A percentile compares a stretch with the other conserved stretches of the same genome.
Evolutionary conservation across 2,113 vertebrate genomes (phyloP).

Genomic region (Ageneiosus marmoratus): DNA sequence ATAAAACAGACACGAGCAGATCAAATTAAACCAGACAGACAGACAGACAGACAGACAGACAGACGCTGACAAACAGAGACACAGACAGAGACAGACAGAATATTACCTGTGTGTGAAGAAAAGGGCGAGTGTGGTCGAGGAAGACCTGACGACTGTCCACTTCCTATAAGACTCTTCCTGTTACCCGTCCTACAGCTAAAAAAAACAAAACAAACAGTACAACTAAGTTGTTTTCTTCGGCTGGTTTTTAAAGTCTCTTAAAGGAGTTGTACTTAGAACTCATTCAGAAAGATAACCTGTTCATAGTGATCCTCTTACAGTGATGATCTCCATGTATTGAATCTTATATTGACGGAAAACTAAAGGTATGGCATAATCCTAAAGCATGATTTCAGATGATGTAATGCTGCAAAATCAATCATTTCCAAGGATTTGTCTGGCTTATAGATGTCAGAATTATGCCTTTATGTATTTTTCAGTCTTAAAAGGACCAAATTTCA

Average conservation of each 20-base stretch:
- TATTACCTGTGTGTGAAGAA: constrained; percentile 88
- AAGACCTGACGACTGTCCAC: constrained; percentile 86
- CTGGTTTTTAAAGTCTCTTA: background rate
- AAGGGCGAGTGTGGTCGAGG: constrained; percentile 93
- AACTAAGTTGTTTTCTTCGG: background rate
- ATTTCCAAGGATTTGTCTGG: no score
- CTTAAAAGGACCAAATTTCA: no score
- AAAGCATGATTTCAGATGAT: no score
- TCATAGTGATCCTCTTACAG: background rate
- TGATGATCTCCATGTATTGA: no score
- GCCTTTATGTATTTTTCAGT: no score
- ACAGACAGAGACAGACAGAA: background rate
- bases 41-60: background rate
- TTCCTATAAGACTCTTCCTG: constrained; percentile 94
- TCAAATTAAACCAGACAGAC: background rate
- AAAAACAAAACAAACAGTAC: constrained; percentile 53
- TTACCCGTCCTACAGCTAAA: constrained; percentile 93
- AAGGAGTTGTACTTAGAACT: background rate
- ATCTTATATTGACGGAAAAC: no score
- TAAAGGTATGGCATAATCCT: no score
- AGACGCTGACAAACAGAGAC: no score
- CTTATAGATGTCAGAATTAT: no score
- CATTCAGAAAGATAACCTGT: background rate
- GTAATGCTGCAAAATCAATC: no score
- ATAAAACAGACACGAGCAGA: background rate